phyloP scores from a whole-genome alignment of 2,888 invertebrate genomes.

The Lampropteryx suffumata region DNA sequence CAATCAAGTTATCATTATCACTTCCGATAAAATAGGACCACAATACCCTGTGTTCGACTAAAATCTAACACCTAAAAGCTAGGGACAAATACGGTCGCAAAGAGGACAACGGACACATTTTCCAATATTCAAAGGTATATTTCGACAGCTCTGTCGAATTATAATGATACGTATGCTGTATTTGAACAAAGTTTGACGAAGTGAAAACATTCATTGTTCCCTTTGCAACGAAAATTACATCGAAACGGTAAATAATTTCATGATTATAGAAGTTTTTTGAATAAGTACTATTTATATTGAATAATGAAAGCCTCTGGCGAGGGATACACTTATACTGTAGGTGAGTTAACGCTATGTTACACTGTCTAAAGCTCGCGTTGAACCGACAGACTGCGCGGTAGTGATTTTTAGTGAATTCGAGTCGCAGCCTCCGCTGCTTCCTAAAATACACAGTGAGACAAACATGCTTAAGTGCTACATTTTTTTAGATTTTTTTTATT shows the following conservation, averaged over 20 bases:
- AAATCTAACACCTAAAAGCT: conserved; percentile 78
- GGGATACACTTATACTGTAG: conserved; percentile 65
- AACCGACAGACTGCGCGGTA: conserved; percentile 50
- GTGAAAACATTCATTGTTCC: conserved; percentile 56
- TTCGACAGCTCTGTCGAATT: too few relatives aligned
- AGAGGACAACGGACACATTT: conserved; percentile 60
- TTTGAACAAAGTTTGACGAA: not conserved
- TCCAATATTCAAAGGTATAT: conserved; percentile 21
- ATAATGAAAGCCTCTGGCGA: conserved; percentile 69
- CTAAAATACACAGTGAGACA: conserved; percentile 36
- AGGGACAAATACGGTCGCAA: conserved; percentile 79
- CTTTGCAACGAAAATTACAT: conserved; percentile 78
- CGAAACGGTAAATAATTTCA: conserved; percentile 66
- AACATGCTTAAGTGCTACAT: conserved; percentile 34
- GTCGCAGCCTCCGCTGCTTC: conserved; percentile 17
- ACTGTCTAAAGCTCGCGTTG: conserved; percentile 57
- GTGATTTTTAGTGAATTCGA: conserved; percentile 29
- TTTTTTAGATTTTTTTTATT: conserved; percentile 28
- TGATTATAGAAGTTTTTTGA: conserved; percentile 76
- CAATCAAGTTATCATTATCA: conserved; percentile 68
- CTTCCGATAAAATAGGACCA: conserved; percentile 80
- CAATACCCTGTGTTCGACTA: conserved; percentile 81
- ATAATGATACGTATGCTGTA: too few relatives aligned
- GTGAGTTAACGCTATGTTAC: conserved; percentile 58
- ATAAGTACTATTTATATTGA: conserved; percentile 78